Percentiles rank a stretch among this genome's conserved stretches.
These are phyloP conservation scores for Chlorocebus sabaeus DNA, from an alignment of 2,113 vertebrate genomes.

Conservation along the genomic window DNA sequence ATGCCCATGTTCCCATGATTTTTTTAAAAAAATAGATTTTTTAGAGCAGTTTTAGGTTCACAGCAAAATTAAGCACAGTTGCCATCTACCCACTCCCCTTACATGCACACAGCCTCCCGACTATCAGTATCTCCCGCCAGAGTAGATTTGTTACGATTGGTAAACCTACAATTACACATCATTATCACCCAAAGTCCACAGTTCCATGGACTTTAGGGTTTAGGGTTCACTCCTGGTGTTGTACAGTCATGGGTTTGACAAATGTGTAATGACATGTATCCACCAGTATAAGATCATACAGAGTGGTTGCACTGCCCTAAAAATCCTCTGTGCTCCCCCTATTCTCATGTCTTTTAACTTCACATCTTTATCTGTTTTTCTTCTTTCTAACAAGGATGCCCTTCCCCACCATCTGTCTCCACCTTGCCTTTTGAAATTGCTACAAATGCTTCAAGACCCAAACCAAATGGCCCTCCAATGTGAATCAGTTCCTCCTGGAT, in stretches of 20 bases:
- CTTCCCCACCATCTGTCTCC: not conserved
- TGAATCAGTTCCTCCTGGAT: not conserved
- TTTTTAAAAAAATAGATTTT: not conserved
- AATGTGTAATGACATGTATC: not conserved
- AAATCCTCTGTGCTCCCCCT: not conserved
- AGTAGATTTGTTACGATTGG: not conserved
- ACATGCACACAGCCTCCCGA: not conserved
- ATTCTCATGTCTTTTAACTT: not conserved
- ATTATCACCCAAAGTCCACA: not conserved
- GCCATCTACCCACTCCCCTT: no score
- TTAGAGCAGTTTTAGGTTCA: not conserved
- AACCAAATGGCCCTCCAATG: not conserved
- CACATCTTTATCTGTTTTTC: not conserved
- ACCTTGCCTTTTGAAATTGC: not conserved
- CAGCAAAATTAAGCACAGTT: not conserved
- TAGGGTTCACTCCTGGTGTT: not conserved
- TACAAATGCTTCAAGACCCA: not conserved
- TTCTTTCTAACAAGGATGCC: not conserved
- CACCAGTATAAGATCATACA: not conserved
- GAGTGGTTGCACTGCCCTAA: not conserved
- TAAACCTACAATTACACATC: not conserved
- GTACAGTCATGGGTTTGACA: not conserved
- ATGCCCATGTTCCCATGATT: not conserved
- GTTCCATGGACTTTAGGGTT: not conserved
- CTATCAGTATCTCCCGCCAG: not conserved